phyloP scores from a whole-genome alignment of 2,888 invertebrate species.

The Sinelater perroti region DNA sequence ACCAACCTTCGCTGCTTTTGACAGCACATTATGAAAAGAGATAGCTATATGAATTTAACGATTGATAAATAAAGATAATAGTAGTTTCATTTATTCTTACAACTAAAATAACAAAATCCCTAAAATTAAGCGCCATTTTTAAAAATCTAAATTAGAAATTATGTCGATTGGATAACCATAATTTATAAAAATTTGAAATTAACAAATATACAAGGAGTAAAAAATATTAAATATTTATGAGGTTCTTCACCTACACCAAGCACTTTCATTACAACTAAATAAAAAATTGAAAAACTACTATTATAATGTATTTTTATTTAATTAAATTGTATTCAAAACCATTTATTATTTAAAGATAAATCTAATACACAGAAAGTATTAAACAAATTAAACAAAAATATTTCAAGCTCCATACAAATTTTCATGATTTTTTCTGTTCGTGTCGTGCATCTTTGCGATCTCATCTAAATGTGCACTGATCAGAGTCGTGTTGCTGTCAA shows the following conservation, averaged over 20 bases:
- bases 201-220: no score
- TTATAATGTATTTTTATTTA: neutral
- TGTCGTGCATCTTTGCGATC: conserved; percentile 79
- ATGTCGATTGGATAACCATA: no score
- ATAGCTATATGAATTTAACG: neutral
- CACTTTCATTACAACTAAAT: no score
- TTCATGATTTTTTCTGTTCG: conserved; percentile 41
- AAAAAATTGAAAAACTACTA: no score
- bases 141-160: no score
- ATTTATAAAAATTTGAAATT: no score
- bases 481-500: conserved; percentile 83
- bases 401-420: conserved; percentile 23
- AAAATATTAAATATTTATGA: no score
- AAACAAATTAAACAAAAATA: neutral
- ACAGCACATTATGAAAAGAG: neutral
- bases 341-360: neutral
- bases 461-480: conserved; percentile 84
- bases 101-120: no score
- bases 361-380: neutral
- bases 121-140: no score
- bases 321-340: neutral
- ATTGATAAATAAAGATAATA: neutral
- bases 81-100: no score
- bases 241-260: no score
- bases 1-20: neutral